Evolutionary conservation across 1,140 invertebrate species (phyloP).

Genomic region (Wasmannia auropunctata): DNA sequence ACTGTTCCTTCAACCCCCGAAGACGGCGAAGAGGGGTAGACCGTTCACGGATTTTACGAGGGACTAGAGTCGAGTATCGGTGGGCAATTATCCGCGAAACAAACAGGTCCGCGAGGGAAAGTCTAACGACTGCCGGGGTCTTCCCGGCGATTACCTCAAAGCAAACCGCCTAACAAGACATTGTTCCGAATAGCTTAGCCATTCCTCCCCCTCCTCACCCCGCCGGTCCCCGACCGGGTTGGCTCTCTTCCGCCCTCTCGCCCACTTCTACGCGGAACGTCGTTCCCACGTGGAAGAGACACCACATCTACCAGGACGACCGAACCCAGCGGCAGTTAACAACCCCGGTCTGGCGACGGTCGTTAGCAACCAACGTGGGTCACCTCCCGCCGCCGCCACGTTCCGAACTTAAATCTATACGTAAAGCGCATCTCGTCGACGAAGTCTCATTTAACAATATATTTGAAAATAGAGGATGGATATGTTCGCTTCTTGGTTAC

Average conservation of each 20-base stretch:
- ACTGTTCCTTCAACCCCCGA: conserved; percentile 37
- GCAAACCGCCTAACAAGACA: conserved; percentile 83
- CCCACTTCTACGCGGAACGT: conserved; percentile 51
- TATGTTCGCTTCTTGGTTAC: neutral
- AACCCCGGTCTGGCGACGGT: conserved; percentile 80
- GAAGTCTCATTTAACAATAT: neutral
- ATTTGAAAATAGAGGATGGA: neutral
- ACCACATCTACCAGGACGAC: conserved; percentile 71
- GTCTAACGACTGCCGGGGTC: conserved; percentile 76
- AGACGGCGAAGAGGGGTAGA: conserved; percentile 46
- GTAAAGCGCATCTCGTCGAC: conserved; percentile 28
- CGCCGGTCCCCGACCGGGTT: conserved; percentile 32
- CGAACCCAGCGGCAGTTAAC: conserved; percentile 80
- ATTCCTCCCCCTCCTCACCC: conserved; percentile 68
- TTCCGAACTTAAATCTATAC: conserved; percentile 69
- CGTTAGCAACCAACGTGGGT: conserved; percentile 79
- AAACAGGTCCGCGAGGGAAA: conserved; percentile 74
- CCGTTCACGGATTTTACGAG: conserved; percentile 74
- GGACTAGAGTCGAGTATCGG: conserved; percentile 73
- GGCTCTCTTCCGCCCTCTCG: conserved; percentile 69
- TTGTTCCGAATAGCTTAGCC: conserved; percentile 82
- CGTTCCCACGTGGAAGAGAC: conserved; percentile 65
- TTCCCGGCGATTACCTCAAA: conserved; percentile 80
- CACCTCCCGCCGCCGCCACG: conserved; percentile 35
- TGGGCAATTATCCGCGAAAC: conserved; percentile 76